Evolutionary conservation across 2,888 invertebrate species (phyloP), one percentile per base, ranked within the genome.

Genomic region (Amphipyra tragopoginis): DNA sequence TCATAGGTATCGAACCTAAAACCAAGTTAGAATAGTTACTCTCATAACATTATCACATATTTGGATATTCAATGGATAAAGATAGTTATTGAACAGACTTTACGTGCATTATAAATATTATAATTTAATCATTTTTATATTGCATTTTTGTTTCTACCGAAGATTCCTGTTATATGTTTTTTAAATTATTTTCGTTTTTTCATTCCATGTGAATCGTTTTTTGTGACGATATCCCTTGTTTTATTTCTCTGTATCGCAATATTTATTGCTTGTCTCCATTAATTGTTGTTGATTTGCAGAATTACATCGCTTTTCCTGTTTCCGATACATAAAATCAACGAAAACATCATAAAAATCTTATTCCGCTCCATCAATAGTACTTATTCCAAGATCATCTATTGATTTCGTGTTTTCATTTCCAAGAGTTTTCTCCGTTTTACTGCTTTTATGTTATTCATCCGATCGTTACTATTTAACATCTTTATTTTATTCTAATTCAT

Each of bases 301-400:
- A 54, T 49, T 45, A 51, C 52, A 63, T 58, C 44, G 11, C 39
- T 59, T 44, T 45, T 55, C 33, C 44, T 1, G 47, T 65, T 76
- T 71, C 65, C 62, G 39, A 29, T 43, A 40, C 60, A 78, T 71
- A 59, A 78, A 77, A 54, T 61, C 49, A 48, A 36, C 51, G 62
- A 54, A 64, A 76, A 75, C 72, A 75, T 57, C 58, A 68, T 78
- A 66, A 75, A 78, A 68, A 52, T 75, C 50, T 65, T 67, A 65
- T 67, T 70, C 49, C 14, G 63, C 50, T 21, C 40, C 44, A 55
- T 62, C 53, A 51, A 55, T 58, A 64, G 29, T 44, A 14, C 36
- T 42, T 60, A 53, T 51, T 65, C 34, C 48, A 9, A 59, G 59
- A 54, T 52, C 44, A 50, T 50, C 40, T 50, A 60, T 68, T 66